Conservation (phyloP, 2,888 invertebrate species). For the Drosophila picticornis region DNA sequence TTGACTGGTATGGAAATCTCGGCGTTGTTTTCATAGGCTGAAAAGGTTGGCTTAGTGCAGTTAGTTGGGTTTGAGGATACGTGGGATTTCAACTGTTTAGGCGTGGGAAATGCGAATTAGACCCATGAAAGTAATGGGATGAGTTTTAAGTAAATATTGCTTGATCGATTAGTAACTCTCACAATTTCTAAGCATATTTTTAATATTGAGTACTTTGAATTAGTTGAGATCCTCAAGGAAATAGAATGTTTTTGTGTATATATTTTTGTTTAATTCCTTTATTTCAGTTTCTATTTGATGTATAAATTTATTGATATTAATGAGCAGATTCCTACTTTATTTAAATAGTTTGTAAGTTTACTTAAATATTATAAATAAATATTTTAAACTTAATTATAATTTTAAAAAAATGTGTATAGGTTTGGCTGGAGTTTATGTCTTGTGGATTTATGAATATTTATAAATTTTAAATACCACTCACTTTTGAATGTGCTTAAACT, state of each 20-base stretch:
- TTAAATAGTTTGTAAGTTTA: too few species aligned
- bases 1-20: slow-evolving; percentile 66
- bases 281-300: too few species aligned
- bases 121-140: background rate
- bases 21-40: slow-evolving; percentile 66
- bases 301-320: too few species aligned
- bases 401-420: background rate
- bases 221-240: background rate
- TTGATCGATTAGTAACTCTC: background rate
- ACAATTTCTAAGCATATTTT: background rate
- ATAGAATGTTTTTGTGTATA: background rate
- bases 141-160: background rate
- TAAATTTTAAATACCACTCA: background rate
- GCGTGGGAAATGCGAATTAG: slow-evolving; percentile 55
- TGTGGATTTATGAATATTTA: too few species aligned
- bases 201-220: too few species aligned
- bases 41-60: slow-evolving; percentile 39
- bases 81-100: slow-evolving; percentile 46
- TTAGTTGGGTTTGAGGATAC: slow-evolving; percentile 31
- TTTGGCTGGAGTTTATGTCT: background rate
- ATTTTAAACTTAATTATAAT: background rate
- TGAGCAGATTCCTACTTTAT: too few species aligned
- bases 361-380: too few species aligned
- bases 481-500: background rate
- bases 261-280: background rate